Base-by-base conservation (phyloP, 1,140 invertebrate genomes). In the Papilio xuthus region DNA sequence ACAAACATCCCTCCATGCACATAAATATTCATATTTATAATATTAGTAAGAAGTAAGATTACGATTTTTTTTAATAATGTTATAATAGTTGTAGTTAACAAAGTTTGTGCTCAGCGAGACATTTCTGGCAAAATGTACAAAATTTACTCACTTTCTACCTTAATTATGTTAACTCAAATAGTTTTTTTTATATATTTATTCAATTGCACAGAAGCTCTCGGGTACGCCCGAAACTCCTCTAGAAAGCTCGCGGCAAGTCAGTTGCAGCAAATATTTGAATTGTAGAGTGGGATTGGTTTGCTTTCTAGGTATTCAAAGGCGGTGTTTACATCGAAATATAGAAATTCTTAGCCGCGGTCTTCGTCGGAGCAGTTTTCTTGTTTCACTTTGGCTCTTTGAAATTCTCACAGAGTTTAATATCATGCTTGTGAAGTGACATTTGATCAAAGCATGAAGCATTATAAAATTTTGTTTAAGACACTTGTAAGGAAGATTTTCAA, bases 181-280 rank as follows among this genome's bases (percentile, higher is more conserved):
- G 78, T 28, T 83, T 81, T 78, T 80, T 74, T 80, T 78, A 87
- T 83, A 81, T 85, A 85, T 84, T 84, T 85, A 81, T 85, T 86
- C 78, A 83, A 80, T 85, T 82, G 78, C 80, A 71, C 78, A 79
- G 82, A 83, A 86, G 83, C 78, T 82, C 76, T 82, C 76, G 82
- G 80, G 75, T 84, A 85, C 83, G 82, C 78, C 78, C 77, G 78
- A 90, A 90, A 89, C 81, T 90, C 88, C 84, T 82, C 81, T 81
- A 84, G 82, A 86, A 83, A 85, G 90, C 90, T 91, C 87, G 91
- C 89, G 86, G 86, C 87, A 89, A 90, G 87, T 90, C 88, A 89
- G 85, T 88, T 87, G 88, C 86, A 81, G 86, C 88, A 93, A 93
- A 93, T 93, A 90, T 93, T 93, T 92, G 87, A 91, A 91, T 93